Conservation (phyloP, 2,113 vertebrate genomes). For the Parus major region DNA sequence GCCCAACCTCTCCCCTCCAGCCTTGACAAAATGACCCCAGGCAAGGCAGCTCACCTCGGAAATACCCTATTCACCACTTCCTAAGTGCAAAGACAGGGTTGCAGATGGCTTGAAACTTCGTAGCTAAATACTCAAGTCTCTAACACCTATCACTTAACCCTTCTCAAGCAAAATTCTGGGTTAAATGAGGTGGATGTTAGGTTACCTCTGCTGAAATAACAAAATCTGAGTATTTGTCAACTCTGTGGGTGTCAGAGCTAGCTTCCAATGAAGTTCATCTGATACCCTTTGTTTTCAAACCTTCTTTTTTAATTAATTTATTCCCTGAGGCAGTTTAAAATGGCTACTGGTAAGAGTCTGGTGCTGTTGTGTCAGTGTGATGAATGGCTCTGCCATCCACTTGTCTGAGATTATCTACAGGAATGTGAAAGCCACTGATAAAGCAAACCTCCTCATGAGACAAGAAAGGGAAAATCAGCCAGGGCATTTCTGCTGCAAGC, state of each 20-base stretch:
- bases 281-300: not conserved
- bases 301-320: not conserved
- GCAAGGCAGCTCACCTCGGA: not conserved
- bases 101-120: not conserved
- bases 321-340: not conserved
- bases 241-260: not conserved
- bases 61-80: not conserved
- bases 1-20: not conserved
- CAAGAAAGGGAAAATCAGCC: not conserved
- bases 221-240: not conserved
- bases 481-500: not conserved
- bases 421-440: not conserved
- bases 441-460: not conserved
- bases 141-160: not conserved
- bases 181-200: not conserved
- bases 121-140: not conserved
- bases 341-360: not conserved
- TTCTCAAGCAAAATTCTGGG: not conserved
- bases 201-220: not conserved
- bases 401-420: not conserved
- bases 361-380: not conserved
- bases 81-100: not conserved
- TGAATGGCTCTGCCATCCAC: not conserved
- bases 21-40: not conserved
- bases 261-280: not conserved